Evolutionary conservation across 2,797 vertebrate species (phyloP), one percentile per base, ranked within the genome.

Genomic region (Catharus ustulatus): DNA sequence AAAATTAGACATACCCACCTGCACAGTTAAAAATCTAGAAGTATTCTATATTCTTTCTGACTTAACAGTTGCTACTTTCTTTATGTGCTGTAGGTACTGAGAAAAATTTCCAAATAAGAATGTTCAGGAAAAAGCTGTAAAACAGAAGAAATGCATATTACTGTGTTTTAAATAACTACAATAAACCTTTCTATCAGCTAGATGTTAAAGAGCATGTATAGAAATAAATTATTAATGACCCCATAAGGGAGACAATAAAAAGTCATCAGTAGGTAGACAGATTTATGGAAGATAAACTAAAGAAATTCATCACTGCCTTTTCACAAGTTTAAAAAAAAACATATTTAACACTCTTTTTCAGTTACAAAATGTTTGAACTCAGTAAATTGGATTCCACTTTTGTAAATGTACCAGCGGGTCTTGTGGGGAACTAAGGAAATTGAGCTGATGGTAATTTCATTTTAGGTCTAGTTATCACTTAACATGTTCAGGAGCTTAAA

Each of bases 21-120:
- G 24, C n/a, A 74, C 90, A 74, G 3, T 46, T 66, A 67, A 88
- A 48, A 45, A 20, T 14, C 5, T 19, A 38, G 22, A 29, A 20
- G 3, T 0, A 1, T 64, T 69, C 11, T 74, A 1, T 3, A 0
- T 79, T 81, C 19, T 66, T 89, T 79, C 18, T 66, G n/a, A 73
- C 10, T 71, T 52, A 36, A 69, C 36, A 52, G 22, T 74, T 66
- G 21, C 4, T 90, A 21, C 5, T 93, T 91, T 78, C 54, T 91
- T 71, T 17, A 19, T 38, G 23, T 76, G 32, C 7, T 1, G 1
- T 27, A 68, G 27, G 23, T 48, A 62, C 13, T 57, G n/a, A 29
- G 32, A 92, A 92, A 92, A 82, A 62, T 27, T 84, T 87, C 23
- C 19, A 49, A 36, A 55, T 43, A 71, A 51, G 11, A 86, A 55